These are phyloP conservation scores for Penelope pileata DNA, from an alignment of 2,113 vertebrate species.

Conservation along the genomic window DNA sequence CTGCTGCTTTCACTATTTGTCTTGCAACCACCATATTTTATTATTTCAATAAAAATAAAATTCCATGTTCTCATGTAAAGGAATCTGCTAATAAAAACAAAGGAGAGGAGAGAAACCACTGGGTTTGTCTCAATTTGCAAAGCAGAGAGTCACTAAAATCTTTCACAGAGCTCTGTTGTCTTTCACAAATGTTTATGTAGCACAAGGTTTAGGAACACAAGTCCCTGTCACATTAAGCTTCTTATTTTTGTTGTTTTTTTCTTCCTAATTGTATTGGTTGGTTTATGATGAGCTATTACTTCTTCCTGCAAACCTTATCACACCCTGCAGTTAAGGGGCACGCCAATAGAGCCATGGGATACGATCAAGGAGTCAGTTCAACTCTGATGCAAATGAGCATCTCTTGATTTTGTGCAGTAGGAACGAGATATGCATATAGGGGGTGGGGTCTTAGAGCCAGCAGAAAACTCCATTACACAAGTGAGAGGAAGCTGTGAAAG, in stretches of 20 bases:
- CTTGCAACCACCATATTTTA: background rate
- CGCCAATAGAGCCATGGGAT: background rate
- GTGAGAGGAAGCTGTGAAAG: background rate
- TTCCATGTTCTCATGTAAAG: conserved; percentile 21
- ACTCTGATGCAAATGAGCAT: background rate
- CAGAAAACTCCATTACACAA: background rate
- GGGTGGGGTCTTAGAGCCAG: background rate
- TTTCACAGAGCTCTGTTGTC: background rate
- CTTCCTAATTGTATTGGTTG: background rate
- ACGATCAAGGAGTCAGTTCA: background rate
- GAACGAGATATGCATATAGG: background rate
- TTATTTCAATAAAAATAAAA: conserved; percentile 35
- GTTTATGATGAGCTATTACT: background rate
- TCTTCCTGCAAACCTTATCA: background rate
- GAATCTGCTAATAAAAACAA: conserved; percentile 44
- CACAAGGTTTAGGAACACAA: background rate
- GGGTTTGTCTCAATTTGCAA: background rate
- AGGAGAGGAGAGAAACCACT: background rate
- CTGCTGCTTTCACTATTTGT: background rate
- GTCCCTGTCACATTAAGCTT: background rate
- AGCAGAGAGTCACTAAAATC: background rate
- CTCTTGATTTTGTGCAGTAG: background rate
- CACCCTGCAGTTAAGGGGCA: background rate
- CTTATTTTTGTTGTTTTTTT: background rate
- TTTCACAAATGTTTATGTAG: background rate